Evolutionary conservation across 2,797 vertebrate genomes (phyloP).

Genomic region (Erethizon dorsatum): DNA sequence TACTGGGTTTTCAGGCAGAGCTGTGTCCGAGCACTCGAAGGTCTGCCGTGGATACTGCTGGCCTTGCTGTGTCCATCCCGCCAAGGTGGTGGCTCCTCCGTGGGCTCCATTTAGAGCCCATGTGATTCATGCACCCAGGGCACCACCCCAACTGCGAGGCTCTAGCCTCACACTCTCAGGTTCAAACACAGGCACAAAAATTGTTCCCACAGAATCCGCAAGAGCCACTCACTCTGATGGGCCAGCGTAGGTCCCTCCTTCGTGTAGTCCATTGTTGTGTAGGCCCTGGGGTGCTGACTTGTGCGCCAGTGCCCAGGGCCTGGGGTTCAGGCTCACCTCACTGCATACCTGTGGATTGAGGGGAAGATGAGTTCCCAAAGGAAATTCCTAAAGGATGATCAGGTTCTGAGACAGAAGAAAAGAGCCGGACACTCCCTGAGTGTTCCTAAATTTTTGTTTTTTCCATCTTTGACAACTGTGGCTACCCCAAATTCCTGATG

Average conservation of each 20-base stretch:
- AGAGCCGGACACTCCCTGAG: not conserved
- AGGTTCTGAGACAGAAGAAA: not conserved
- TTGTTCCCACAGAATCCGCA: accelerated
- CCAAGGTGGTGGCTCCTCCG: accelerated
- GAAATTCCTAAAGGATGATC: not conserved
- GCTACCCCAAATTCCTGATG: too few relatives aligned
- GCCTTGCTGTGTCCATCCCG: not conserved
- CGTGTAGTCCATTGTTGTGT: not conserved
- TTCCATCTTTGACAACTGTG: not conserved
- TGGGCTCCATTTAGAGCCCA: not conserved
- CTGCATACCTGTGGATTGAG: accelerated
- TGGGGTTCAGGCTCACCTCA: not conserved
- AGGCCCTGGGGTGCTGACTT: not conserved
- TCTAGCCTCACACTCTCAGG: not conserved
- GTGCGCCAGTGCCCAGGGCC: not conserved
- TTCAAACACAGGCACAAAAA: not conserved
- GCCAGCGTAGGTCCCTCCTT: not conserved
- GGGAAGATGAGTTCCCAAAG: not conserved
- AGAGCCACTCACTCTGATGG: not conserved
- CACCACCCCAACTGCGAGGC: not conserved
- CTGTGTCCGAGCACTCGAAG: not conserved
- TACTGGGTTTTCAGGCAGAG: not conserved
- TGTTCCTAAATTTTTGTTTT: not conserved
- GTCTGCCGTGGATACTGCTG: not conserved
- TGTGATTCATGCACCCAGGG: not conserved